phyloP scores from a whole-genome alignment of 2,797 vertebrate genomes.

The Iguana delicatissima region DNA sequence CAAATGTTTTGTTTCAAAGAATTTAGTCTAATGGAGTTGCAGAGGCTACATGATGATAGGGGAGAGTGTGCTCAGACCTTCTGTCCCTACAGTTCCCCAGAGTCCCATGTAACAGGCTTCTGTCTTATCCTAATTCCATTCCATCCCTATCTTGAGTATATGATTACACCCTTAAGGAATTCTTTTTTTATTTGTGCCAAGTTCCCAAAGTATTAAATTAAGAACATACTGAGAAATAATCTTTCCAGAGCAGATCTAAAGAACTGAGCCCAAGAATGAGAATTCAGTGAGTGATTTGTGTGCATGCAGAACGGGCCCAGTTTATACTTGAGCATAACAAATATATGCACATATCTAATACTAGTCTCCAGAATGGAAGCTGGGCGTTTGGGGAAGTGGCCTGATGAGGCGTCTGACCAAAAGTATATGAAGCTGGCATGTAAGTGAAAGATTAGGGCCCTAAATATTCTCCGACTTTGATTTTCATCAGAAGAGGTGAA shows the following conservation, averaged over 20 bases:
- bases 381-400: background rate
- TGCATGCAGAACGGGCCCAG: background rate
- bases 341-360: background rate
- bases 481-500: too few relatives aligned
- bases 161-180: background rate
- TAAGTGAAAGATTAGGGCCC: too few relatives aligned
- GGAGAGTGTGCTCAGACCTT: background rate
- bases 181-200: background rate
- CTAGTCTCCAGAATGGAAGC: background rate
- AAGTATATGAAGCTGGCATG: background rate
- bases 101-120: background rate
- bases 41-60: background rate
- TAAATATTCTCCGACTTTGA: background rate
- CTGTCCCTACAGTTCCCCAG: background rate
- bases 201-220: background rate
- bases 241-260: background rate
- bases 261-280: background rate
- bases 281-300: background rate
- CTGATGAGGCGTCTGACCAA: background rate
- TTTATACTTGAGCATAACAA: background rate
- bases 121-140: background rate
- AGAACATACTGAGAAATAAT: background rate
- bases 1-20: background rate
- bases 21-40: background rate
- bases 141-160: background rate